Conservation (phyloP, 2,888 invertebrate genomes). For the Sinodicranocentrus sp. region DNA sequence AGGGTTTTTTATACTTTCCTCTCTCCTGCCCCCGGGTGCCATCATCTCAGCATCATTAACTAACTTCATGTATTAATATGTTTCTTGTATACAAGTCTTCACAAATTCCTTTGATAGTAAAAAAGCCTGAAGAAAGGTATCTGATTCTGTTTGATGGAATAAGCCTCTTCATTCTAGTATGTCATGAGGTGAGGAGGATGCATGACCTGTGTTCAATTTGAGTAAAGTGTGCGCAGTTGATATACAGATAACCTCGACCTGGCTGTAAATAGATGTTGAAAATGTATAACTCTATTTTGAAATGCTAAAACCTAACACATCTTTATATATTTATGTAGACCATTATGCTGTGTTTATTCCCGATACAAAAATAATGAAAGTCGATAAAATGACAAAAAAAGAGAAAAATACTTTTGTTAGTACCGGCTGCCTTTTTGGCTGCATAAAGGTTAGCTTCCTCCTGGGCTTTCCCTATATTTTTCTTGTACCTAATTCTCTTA, state of each 20-base stretch:
- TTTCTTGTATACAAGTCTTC: not conserved
- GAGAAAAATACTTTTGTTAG: slow-evolving; percentile 77
- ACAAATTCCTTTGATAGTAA: slow-evolving; percentile 8
- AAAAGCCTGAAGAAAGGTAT: not conserved
- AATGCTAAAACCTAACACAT: no score
- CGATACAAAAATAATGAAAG: not conserved
- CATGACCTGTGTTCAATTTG: no score
- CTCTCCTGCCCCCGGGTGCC: slow-evolving; percentile 58
- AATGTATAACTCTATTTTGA: no score
- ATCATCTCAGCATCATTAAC: slow-evolving; percentile 59
- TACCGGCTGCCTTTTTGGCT: slow-evolving; percentile 97
- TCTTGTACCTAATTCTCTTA: slow-evolving; percentile 99
- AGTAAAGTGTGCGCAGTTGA: no score
- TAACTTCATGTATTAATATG: slow-evolving; percentile 33
- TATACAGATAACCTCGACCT: no score
- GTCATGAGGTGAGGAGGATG: no score
- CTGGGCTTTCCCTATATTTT: slow-evolving; percentile 99
- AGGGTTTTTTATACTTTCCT: slow-evolving; percentile 3
- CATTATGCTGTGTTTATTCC: not conserved
- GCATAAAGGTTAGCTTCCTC: slow-evolving; percentile 99
- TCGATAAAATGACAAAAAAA: not conserved
- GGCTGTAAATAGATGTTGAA: no score
- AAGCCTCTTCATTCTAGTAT: no score
- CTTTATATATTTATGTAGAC: not conserved
- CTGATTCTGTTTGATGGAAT: no score